Evolutionary conservation across 2,888 invertebrate genomes (phyloP), one percentile per base, ranked within the genome.

Genomic region (Petrophora chlorosata): DNA sequence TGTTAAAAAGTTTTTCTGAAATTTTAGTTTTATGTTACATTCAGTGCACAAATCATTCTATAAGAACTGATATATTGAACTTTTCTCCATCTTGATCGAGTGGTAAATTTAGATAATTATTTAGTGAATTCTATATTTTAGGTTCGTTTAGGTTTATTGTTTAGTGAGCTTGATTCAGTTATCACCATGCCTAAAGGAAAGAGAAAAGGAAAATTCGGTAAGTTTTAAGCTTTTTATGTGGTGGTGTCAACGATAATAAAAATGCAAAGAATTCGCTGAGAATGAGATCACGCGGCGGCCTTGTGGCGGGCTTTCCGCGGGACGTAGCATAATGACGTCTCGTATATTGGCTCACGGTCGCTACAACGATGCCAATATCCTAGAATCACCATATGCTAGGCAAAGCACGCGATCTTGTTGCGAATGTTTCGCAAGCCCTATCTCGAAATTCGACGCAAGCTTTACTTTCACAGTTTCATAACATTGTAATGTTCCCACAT

Each of bases 31-130:
- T 92, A 92, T 92, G 92, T 93, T 92, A 91, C 91, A 94, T 93
- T 92, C 92, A 92, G 92, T 93, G 92, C 86, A 88, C 91, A 89
- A 92, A 92, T 92, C 92, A 92, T 92, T 92, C 92, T 90, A 92
- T 91, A 91, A 93, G 92, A 93, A 93, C 93, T 91, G 92, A 91
- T 91, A 92, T 92, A 92, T 88, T 91, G 79, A 94, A 94, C 93
- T 93, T 92, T 94, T 92, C 93, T 91, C 94, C 94, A 83, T 95
- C 94, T 94, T 95, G 95, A 95, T 95, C 92, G 90, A 84, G 89
- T 86, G 87, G 73, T 75, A 82, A 79, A 70, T 67, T 63, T 89
- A 89, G 88, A 47, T 56, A 76, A 82, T 25, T 50, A n/a, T n/a
- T 49, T 89, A 89, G 89, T 87, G 86, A 86, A 85, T 90, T 85